Evolutionary conservation across 2,888 invertebrate species (phyloP).

Genomic region (Exephanes ischioxanthus): DNA sequence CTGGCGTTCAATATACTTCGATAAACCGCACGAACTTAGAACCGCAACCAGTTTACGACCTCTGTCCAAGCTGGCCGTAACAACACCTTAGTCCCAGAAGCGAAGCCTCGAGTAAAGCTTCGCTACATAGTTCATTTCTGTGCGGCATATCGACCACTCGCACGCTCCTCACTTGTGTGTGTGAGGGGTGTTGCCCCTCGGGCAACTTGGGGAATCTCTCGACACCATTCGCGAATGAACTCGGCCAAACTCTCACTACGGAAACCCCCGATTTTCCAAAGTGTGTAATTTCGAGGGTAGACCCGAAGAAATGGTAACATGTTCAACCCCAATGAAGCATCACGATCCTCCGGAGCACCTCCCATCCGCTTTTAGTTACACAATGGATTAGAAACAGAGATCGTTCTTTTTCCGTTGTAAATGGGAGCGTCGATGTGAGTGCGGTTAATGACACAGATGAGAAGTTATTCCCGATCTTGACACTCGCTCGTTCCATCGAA

Average conservation of each 20-base stretch:
- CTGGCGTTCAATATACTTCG: conserved; percentile 28
- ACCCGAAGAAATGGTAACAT: not conserved
- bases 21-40: conserved; percentile 32
- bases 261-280: conserved; percentile 14
- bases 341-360: not conserved
- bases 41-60: conserved; percentile 51
- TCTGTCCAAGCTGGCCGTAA: conserved; percentile 17
- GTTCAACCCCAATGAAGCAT: not conserved
- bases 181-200: not conserved
- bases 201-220: conserved; percentile 23
- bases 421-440: too few species aligned
- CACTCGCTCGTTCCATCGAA: too few species aligned
- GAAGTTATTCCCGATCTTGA: too few species aligned
- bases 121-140: conserved; percentile 3
- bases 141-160: not conserved
- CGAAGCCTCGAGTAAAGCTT: conserved; percentile 17
- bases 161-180: not conserved
- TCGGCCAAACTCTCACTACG: conserved; percentile 32
- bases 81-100: conserved; percentile 23
- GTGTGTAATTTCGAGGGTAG: conserved; percentile 22
- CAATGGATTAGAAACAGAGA: too few species aligned
- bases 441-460: too few species aligned
- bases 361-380: not conserved
- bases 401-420: too few species aligned
- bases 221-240: conserved; percentile 21